phyloP scores from a whole-genome alignment of 2,113 vertebrate genomes.

The Macaca nemestrina region DNA sequence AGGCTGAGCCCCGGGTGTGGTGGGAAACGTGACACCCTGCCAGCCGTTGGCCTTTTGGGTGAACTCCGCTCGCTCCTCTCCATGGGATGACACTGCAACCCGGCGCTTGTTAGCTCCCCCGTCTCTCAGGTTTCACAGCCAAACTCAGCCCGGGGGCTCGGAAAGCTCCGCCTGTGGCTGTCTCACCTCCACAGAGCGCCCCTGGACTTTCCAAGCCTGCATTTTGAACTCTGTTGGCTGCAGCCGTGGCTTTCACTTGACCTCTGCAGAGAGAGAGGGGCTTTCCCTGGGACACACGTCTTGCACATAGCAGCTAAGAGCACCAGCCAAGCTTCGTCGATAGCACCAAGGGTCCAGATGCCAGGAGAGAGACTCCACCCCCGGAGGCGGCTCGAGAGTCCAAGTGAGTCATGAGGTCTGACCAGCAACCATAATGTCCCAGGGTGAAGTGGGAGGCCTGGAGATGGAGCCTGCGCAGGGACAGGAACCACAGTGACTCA shows the following conservation, averaged over 20 bases:
- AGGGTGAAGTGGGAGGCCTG: constrained; percentile 30
- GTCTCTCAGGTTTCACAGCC: background rate
- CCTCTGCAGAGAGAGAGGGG: background rate
- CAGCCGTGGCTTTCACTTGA: background rate
- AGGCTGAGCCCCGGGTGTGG: background rate
- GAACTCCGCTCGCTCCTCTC: background rate
- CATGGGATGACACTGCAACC: background rate
- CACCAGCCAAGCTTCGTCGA: background rate
- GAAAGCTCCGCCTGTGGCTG: background rate
- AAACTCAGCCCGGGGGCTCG: fast-evolving
- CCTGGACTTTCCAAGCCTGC: background rate
- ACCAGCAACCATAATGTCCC: constrained; percentile 23
- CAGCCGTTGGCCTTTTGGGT: background rate
- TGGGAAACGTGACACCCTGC: background rate
- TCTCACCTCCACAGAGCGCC: background rate
- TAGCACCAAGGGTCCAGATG: background rate
- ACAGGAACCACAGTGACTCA: constrained; percentile 64
- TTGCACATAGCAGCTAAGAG: background rate
- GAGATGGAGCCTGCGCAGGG: background rate
- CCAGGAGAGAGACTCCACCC: background rate
- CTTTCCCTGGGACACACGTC: background rate
- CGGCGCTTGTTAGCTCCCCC: background rate
- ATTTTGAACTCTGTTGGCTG: background rate
- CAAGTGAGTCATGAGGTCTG: constrained; percentile 65
- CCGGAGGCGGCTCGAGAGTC: background rate